A percentile compares a stretch with the other conserved stretches of the same genome.
Evolutionary conservation across 2,113 vertebrate species (phyloP).

Genomic region (Festucalex cinctus): DNA sequence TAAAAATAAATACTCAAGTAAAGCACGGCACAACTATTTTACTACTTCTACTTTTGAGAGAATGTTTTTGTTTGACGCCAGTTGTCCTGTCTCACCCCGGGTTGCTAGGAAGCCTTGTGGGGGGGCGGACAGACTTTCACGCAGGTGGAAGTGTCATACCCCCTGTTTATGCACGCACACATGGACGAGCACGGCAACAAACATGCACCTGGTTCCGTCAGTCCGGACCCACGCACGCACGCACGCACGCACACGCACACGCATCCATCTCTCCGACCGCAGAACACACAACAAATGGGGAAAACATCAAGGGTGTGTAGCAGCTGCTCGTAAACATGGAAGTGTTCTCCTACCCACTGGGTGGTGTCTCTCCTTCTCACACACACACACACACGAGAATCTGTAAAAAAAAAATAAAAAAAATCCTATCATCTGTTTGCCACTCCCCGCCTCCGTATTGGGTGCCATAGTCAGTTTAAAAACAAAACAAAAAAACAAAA

Average conservation of each 20-base stretch:
- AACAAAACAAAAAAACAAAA: slow-evolving; percentile 27
- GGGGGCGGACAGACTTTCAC: slow-evolving; percentile 38
- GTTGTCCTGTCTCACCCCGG: slow-evolving; percentile 49
- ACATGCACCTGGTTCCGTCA: slow-evolving; percentile 72
- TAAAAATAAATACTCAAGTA: too few relatives aligned
- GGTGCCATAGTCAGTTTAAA: slow-evolving; percentile 34
- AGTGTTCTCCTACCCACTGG: slow-evolving; percentile 70
- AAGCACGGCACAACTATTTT: too few relatives aligned
- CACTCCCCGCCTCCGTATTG: slow-evolving; percentile 45
- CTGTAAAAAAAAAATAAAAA: too few relatives aligned
- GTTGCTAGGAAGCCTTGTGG: slow-evolving; percentile 25
- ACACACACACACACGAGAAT: slow-evolving; percentile 40
- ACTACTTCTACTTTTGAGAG: slow-evolving; percentile 46
- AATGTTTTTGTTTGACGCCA: slow-evolving; percentile 54
- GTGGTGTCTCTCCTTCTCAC: slow-evolving; percentile 56
- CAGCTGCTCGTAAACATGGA: slow-evolving; percentile 81
- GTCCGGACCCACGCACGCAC: slow-evolving; percentile 44
- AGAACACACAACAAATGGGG: slow-evolving; percentile 73
- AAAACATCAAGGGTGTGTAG: slow-evolving; percentile 75
- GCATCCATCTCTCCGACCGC: slow-evolving; percentile 45
- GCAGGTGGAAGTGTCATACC: slow-evolving; percentile 68
- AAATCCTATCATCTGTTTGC: slow-evolving; percentile 65
- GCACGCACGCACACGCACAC: slow-evolving; percentile 16
- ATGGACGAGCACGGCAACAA: slow-evolving; percentile 38
- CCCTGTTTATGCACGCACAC: slow-evolving; percentile 43